Percentiles rank a stretch among this genome's conserved stretches.
These are phyloP conservation scores for Monochamus alternatus DNA, from an alignment of 2,888 invertebrate species.

Conservation along the genomic window DNA sequence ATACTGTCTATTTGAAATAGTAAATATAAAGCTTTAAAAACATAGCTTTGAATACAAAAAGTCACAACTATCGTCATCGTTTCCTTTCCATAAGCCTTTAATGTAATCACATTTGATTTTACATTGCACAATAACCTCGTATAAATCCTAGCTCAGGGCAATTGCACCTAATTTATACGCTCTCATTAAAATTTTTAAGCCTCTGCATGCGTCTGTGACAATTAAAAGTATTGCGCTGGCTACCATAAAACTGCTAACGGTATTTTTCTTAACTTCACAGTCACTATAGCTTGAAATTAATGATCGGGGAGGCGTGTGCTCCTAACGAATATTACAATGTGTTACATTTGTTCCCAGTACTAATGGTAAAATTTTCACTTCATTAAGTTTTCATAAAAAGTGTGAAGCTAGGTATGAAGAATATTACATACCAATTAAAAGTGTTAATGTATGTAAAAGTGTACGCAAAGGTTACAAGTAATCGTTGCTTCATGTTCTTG, in stretches of 20 bases:
- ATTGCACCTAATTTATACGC: neutral
- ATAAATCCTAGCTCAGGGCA: constrained; percentile 3
- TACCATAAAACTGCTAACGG: constrained; percentile 5
- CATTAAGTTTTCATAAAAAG: neutral
- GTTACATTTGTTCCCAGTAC: neutral
- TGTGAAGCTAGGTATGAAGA: neutral
- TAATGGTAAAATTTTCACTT: neutral
- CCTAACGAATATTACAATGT: constrained; percentile 10
- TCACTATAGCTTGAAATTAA: constrained; percentile 8
- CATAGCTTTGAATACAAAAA: too few species aligned
- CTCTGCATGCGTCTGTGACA: neutral
- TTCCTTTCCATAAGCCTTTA: too few species aligned
- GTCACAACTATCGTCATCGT: too few species aligned
- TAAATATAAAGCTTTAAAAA: too few species aligned
- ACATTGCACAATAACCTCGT: neutral
- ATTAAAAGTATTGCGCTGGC: neutral
- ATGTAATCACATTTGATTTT: neutral
- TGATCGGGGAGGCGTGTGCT: constrained; percentile 2
- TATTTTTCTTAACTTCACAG: neutral
- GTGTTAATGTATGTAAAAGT: too few species aligned
- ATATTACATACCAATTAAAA: too few species aligned
- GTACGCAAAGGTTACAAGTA: too few species aligned
- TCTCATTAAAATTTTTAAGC: constrained; percentile 8
- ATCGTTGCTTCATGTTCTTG: too few species aligned
- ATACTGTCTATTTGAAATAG: too few species aligned